These are phyloP conservation scores for Mylabris sibirica DNA, from an alignment of 2,888 invertebrate species.

Conservation along the genomic window DNA sequence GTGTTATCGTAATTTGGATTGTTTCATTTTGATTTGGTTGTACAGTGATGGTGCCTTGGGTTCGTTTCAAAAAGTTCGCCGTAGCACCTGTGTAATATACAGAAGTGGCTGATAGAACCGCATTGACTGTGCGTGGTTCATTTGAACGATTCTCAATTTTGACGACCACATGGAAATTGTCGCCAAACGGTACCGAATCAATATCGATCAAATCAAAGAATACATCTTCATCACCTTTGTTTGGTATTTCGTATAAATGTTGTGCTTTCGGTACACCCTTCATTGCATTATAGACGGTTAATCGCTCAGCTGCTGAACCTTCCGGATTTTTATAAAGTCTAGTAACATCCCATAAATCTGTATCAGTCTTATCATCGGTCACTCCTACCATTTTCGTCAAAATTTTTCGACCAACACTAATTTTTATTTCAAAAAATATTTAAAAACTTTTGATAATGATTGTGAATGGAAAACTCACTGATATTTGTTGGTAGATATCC, in stretches of 20 bases:
- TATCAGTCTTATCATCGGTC: constrained; percentile 71
- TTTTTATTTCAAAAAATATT: constrained; percentile 25
- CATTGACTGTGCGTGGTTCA: constrained; percentile 69
- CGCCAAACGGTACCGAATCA: constrained; percentile 71
- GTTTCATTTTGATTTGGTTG: constrained; percentile 71
- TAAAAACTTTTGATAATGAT: background rate
- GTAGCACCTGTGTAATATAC: constrained; percentile 75
- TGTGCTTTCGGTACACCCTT: constrained; percentile 69
- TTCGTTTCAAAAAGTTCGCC: constrained; percentile 69
- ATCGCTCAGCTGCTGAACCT: constrained; percentile 70
- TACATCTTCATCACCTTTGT: constrained; percentile 69
- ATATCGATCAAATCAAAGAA: constrained; percentile 72
- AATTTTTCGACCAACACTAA: constrained; percentile 73
- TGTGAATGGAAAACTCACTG: constrained; percentile 64
- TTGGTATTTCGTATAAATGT: constrained; percentile 68
- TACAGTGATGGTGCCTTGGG: constrained; percentile 68
- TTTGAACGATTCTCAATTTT: constrained; percentile 67
- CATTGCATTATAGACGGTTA: constrained; percentile 73
- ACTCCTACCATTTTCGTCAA: constrained; percentile 71
- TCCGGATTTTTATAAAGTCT: constrained; percentile 71
- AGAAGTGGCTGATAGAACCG: constrained; percentile 70
- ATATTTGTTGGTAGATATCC: constrained; percentile 71
- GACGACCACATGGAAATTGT: constrained; percentile 72
- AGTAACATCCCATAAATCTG: constrained; percentile 73
- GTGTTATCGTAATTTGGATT: constrained; percentile 68